phyloP scores from a whole-genome alignment of 2,113 vertebrate genomes.

The Triplophysa siluroides region DNA sequence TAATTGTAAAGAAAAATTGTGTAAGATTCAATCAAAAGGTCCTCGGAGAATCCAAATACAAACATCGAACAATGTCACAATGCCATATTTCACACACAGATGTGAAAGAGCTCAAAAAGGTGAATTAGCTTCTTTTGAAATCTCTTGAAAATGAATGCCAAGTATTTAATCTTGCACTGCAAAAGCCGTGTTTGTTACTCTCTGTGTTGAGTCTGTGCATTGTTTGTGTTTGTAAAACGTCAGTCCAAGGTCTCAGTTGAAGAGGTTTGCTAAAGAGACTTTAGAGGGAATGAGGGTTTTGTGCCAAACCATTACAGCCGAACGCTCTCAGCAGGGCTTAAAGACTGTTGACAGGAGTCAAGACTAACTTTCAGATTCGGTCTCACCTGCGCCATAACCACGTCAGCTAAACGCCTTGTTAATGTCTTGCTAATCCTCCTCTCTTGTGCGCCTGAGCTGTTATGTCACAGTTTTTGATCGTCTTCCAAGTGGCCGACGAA shows the following conservation, averaged over 20 bases:
- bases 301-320: neutral
- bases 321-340: neutral
- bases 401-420: conserved; percentile 23
- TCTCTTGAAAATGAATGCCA: too few species aligned
- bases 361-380: conserved; percentile 3
- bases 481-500: neutral
- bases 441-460: neutral
- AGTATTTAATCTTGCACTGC: too few species aligned
- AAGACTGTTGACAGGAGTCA: neutral
- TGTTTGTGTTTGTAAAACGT: neutral
- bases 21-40: too few species aligned
- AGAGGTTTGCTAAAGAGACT: conserved; percentile 1
- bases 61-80: too few species aligned
- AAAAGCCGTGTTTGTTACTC: neutral
- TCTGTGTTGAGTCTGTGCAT: neutral
- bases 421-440: conserved; percentile 36
- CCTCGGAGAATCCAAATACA: too few species aligned
- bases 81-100: too few species aligned
- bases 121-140: too few species aligned
- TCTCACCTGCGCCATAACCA: conserved; percentile 15
- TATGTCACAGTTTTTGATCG: conserved; percentile 1
- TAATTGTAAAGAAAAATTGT: too few species aligned
- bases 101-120: too few species aligned
- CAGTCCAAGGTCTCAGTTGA: neutral
- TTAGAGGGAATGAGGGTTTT: conserved; percentile 4